Base-by-base conservation (phyloP, 1,140 invertebrate species). In the Drosophila teissieri region DNA sequence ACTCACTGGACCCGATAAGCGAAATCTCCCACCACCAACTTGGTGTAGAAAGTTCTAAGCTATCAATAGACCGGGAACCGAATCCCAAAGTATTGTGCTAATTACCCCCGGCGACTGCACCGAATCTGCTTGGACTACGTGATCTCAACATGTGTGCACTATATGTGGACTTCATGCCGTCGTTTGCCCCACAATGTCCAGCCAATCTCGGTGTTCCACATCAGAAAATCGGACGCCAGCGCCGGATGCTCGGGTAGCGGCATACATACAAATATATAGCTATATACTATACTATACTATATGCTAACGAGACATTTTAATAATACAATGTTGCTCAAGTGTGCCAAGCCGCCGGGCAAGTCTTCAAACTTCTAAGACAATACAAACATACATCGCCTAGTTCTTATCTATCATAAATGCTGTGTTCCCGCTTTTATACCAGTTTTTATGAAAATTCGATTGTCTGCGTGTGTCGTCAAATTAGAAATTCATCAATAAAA, bases 121-220 rank as follows among this genome's bases (percentile, higher is more conserved):
- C 52, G 46, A 51, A 17, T 46, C 49, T 22, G 53, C 24, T 34
- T 48, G 57, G 78, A 49, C 70, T 82, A 83, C 79, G 79, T 86
- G 83, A 82, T 72, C 44, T 31, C 44, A 69, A 70, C 75, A 86
- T 85, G 64, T 81, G 68, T 80, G 74, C 74, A 70, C 60, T 65
- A 49, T 72, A 60, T 69, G 67, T 56, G 45, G 24, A 55, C 44
- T 60, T 40, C 53, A 61, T 60, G 48, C 11, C 34, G 40, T 10
- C 40, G 60, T 10, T 76, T 60, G 58, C 69, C 68, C 45, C 79
- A 73, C 48, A 64, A 72, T 65, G 54, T 70, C 60, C 82, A 88
- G 61, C 74, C 83, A 83, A 83, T 83, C 80, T 83, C 56, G 42
- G 56, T 67, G 80, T 45, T 74, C 48, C 80, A 84, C 81, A 84